These are phyloP conservation scores for Molorchus minor DNA, from an alignment of 2,888 invertebrate genomes.

Conservation along the genomic window DNA sequence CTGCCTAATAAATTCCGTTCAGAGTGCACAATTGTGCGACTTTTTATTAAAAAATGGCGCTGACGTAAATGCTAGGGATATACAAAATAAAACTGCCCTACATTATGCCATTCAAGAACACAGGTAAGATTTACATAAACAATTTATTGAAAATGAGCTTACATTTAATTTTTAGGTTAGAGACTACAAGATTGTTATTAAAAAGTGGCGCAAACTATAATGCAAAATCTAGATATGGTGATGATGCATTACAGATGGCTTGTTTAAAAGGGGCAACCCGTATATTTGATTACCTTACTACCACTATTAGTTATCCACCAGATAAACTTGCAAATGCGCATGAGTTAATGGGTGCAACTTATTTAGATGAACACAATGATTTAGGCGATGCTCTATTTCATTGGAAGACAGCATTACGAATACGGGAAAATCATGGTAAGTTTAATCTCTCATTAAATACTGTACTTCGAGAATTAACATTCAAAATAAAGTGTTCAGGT, in stretches of 20 bases:
- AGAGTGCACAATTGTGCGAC: slow-evolving; percentile 82
- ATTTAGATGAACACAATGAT: slow-evolving; percentile 87
- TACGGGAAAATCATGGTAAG: slow-evolving; percentile 64
- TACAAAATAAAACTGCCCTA: slow-evolving; percentile 89
- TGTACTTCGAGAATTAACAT: neutral
- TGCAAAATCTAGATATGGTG: slow-evolving; percentile 80
- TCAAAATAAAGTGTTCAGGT: too few species aligned
- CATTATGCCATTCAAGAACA: slow-evolving; percentile 93
- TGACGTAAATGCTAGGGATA: slow-evolving; percentile 85
- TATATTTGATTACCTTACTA: slow-evolving; percentile 76
- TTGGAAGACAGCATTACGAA: slow-evolving; percentile 82
- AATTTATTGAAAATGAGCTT: neutral
- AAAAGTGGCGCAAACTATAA: slow-evolving; percentile 82
- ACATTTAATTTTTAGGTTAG: slow-evolving; percentile 66
- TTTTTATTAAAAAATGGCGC: slow-evolving; percentile 84
- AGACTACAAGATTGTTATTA: slow-evolving; percentile 83
- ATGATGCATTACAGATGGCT: slow-evolving; percentile 89
- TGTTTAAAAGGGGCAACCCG: slow-evolving; percentile 81
- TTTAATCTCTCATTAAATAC: slow-evolving; percentile 1
- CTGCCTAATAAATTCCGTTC: slow-evolving; percentile 92
- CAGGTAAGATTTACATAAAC: slow-evolving; percentile 59
- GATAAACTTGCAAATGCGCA: slow-evolving; percentile 84
- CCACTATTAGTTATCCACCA: slow-evolving; percentile 69
- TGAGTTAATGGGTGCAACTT: slow-evolving; percentile 88
- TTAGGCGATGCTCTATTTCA: slow-evolving; percentile 74